Base-by-base conservation (phyloP, 1,140 invertebrate genomes). In the Neoseiulus cucumeris region DNA sequence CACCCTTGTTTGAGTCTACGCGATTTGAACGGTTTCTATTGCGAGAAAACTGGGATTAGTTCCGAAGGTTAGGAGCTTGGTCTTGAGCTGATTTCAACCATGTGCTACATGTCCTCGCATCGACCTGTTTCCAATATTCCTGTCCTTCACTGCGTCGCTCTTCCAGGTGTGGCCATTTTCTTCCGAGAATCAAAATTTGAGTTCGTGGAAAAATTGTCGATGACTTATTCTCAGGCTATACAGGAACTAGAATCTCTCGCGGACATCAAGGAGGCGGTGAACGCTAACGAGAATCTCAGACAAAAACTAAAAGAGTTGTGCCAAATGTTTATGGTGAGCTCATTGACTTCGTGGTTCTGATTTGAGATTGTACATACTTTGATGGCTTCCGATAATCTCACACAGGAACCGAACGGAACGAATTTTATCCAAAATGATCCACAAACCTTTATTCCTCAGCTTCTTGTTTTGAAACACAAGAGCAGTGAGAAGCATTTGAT, bases 21-120 rank as follows among this genome's bases (percentile, higher is more conserved):
- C 9, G 79, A 81, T 6, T 81, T 82, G 64, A 74, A 80, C 64
- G 82, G 84, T 14, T 70, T 80, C 64, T 84, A 84, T 72, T 78
- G 80, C 70, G 78, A 80, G 51, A 93, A 92, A 76, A 84, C 82
- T 51, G 83, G 83, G 20, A 74, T 81, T 64, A 82, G 85, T 4
- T 78, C 79, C 1, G 91, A 94, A 77, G 91, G 91, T 7, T 72
- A 39, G 33, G 33, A 39, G 33, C 9, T 39, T 39, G 33, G 33
- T n/a, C n/a, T n/a, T n/a, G n/a, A n/a, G n/a, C n/a, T n/a, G n/a
- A n/a, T n/a, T n/a, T n/a, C n/a, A n/a, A n/a, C n/a, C n/a, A n/a
- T n/a, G n/a, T n/a, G n/a, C n/a, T n/a, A n/a, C n/a, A n/a, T n/a
- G n/a, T n/a, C n/a, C n/a, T n/a, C n/a, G n/a, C n/a, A n/a, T n/a